A percentile compares a stretch with the other conserved stretches of the same genome.
These are phyloP conservation scores for Netelia melanura DNA, from an alignment of 2,888 invertebrate genomes.

Conservation along the genomic window DNA sequence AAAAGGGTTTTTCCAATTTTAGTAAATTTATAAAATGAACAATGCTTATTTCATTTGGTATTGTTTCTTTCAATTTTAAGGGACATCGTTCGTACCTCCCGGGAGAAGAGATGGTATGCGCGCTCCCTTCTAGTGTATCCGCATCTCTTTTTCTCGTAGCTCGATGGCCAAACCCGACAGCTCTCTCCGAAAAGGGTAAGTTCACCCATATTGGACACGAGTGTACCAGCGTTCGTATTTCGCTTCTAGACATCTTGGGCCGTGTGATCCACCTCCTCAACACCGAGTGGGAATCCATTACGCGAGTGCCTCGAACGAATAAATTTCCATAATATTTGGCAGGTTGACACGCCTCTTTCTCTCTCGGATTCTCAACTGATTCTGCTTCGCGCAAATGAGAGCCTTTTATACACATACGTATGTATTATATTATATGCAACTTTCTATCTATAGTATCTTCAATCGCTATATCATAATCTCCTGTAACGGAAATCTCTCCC, in stretches of 20 bases:
- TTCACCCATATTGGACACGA: slow-evolving; percentile 34
- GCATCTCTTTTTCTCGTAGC: neutral
- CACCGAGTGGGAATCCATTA: slow-evolving; percentile 71
- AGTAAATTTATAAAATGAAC: neutral
- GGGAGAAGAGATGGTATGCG: too few species aligned
- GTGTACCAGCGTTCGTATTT: slow-evolving; percentile 38
- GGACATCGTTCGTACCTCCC: neutral
- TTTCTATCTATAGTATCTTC: slow-evolving; percentile 8
- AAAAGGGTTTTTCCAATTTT: neutral
- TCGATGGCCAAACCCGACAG: slow-evolving; percentile 22
- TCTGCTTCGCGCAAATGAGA: slow-evolving; percentile 71
- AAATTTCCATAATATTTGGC: slow-evolving; percentile 83
- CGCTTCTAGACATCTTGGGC: slow-evolving; percentile 24
- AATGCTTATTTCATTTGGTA: neutral
- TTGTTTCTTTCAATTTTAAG: neutral
- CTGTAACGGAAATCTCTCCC: slow-evolving; percentile 55
- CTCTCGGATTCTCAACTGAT: slow-evolving; percentile 72
- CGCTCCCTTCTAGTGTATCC: neutral
- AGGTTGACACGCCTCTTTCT: slow-evolving; percentile 81
- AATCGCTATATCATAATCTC: slow-evolving; percentile 49
- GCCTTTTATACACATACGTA: neutral
- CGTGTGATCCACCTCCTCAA: slow-evolving; percentile 43
- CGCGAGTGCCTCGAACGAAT: slow-evolving; percentile 76
- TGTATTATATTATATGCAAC: neutral
- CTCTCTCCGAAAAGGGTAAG: slow-evolving; percentile 39